Evolutionary conservation across 1,140 invertebrate genomes (phyloP), one percentile per base, ranked within the genome.

Genomic region (Reticulitermes speratus): DNA sequence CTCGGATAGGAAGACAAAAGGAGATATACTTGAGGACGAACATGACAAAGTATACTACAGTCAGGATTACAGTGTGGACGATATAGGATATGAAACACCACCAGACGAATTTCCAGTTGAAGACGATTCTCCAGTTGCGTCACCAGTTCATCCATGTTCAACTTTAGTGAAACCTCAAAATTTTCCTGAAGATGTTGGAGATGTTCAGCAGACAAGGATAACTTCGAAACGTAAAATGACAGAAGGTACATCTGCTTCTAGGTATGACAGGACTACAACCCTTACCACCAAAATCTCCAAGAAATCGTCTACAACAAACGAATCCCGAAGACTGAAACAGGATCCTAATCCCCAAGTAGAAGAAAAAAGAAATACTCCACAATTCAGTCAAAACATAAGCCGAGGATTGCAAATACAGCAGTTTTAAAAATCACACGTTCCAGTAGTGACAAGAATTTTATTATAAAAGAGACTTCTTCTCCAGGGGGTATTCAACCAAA

Each of bases 21-120:
- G 30, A 30, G 44, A 52, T 30, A 59, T n/a, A 30, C 44, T n/a
- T 52, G 32, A 83, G 38, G 30, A 84, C 83, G 6, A 25, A 44
- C 32, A 8, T 12, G 25, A 30, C 11, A 55, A 69, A 12, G 84
- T 25, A 25, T 75, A 86, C 45, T 86, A 55, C 44, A 87, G 85
- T 84, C 88, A 86, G 23, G 86, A 86, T n/a, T 86, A 69, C 52
- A 30, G 55, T 52, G 75, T 86, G 3, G 85, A 86, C 25, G 44
- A 88, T 84, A 81, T 90, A 38, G 88, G 89, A 83, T 87, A 90
- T 84, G 89, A 89, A 87, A 44, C 87, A n/a, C 89, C 88, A 30
- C 89, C 89, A 14, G 89, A 89, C 44, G 87, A 88, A 83, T 90
- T 89, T 87, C 86, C 87, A 38, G 88, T 87, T 44, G 89, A 89